Conservation (phyloP, 2,797 vertebrate species). For the Amazonetta brasiliensis region DNA sequence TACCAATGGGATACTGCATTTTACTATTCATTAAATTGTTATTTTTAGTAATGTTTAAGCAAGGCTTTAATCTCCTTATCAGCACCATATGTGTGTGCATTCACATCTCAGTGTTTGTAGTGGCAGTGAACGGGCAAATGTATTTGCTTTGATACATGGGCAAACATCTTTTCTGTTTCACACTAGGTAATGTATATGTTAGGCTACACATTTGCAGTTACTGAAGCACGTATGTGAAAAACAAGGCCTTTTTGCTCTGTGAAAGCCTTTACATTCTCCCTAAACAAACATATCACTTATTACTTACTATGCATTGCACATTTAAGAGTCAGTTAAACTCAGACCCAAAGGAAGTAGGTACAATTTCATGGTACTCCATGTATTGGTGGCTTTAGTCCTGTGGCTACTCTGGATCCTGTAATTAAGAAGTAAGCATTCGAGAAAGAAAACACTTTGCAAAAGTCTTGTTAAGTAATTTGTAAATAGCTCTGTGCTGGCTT, state of each 20-base stretch:
- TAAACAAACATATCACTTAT: not conserved
- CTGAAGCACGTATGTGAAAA: not conserved
- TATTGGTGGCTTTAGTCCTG: not conserved
- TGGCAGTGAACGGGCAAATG: not conserved
- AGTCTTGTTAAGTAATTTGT: not conserved
- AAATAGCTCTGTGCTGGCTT: not conserved
- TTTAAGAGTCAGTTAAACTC: not conserved
- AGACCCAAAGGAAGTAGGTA: not conserved
- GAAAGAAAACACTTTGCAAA: not conserved
- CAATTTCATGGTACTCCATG: not conserved
- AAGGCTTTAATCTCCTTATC: not conserved
- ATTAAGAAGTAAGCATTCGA: not conserved
- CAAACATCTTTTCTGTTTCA: not conserved
- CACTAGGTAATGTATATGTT: not conserved
- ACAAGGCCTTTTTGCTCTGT: not conserved
- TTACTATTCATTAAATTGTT: not conserved
- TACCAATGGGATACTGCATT: not conserved
- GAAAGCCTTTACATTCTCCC: not conserved
- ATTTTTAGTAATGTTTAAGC: not conserved
- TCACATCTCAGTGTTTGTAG: not conserved
- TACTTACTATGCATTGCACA: not conserved
- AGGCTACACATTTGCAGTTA: not conserved
- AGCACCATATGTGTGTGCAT: fast-evolving
- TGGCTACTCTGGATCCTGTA: not conserved
- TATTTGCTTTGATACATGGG: not conserved